A percentile compares a stretch with the other conserved stretches of the same genome.
Conservation (phyloP, 2,888 invertebrate genomes). For the Trileptium ribeirensis region DNA sequence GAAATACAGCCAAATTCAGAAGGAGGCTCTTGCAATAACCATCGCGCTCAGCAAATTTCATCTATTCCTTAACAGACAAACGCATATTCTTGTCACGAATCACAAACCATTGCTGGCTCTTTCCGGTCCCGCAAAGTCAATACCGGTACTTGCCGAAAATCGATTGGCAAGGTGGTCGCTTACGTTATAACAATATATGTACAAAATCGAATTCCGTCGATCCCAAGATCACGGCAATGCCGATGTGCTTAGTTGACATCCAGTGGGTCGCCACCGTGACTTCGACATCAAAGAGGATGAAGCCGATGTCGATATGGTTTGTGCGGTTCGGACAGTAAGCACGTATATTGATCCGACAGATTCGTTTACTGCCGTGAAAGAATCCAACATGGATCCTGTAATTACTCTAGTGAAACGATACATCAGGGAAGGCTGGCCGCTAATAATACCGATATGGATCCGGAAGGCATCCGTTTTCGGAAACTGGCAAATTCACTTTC, state of each 20-base stretch:
- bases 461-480: neutral
- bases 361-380: neutral
- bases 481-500: neutral
- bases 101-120: slow-evolving; percentile 34
- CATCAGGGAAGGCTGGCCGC: neutral
- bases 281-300: slow-evolving; percentile 25
- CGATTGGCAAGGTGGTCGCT: slow-evolving; percentile 30
- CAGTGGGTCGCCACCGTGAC: slow-evolving; percentile 3
- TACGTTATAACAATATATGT: neutral
- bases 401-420: neutral
- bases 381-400: slow-evolving; percentile 3
- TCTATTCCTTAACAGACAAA: slow-evolving; percentile 35
- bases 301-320: neutral
- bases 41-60: slow-evolving; percentile 38
- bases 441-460: neutral
- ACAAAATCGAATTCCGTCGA: neutral
- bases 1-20: slow-evolving; percentile 38
- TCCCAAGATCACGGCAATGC: slow-evolving; percentile 28
- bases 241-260: slow-evolving; percentile 32
- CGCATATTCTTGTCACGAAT: slow-evolving; percentile 31
- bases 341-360: neutral
- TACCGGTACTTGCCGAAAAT: slow-evolving; percentile 22
- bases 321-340: neutral
- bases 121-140: slow-evolving; percentile 25
- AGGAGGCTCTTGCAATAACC: slow-evolving; percentile 37